Conservation (phyloP, 2,797 vertebrate species). For the Sebastes reedi region DNA sequence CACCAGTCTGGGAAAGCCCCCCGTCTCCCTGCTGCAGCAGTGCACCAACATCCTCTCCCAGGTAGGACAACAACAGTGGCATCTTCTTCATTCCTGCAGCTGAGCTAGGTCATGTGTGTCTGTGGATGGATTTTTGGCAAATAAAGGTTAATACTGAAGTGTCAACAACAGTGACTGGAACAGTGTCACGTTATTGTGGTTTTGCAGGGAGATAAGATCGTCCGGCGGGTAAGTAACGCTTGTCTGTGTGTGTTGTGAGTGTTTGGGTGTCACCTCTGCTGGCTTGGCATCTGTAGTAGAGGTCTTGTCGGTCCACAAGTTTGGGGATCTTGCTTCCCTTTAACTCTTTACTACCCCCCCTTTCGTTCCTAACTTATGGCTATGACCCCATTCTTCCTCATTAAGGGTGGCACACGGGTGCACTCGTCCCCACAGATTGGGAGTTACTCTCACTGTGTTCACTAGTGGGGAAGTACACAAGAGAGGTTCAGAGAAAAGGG, state of each 20-base stretch:
- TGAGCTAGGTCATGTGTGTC: neutral
- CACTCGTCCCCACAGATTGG: neutral
- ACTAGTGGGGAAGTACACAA: neutral
- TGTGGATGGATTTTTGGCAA: neutral
- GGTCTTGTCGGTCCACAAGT: constrained; percentile 74
- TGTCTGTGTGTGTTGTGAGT: constrained; percentile 72
- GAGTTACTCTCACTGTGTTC: neutral
- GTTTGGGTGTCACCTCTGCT: constrained; percentile 67
- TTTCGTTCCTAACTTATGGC: constrained; percentile 37
- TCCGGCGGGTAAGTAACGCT: constrained; percentile 94
- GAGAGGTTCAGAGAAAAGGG: constrained; percentile 14
- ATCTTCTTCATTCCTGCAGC: neutral
- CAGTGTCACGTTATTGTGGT: constrained; percentile 89
- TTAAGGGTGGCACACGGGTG: constrained; percentile 7
- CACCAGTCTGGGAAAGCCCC: constrained; percentile 96
- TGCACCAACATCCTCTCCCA: constrained; percentile 99
- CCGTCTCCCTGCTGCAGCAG: constrained; percentile 96
- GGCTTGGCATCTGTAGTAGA: constrained; percentile 77
- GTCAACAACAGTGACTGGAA: constrained; percentile 62
- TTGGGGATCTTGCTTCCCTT: constrained; percentile 80
- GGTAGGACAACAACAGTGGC: constrained; percentile 77
- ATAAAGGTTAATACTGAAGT: constrained; percentile 2
- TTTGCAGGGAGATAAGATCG: constrained; percentile 99
- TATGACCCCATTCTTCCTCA: constrained; percentile 22
- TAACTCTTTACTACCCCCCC: constrained; percentile 55